Evolutionary conservation across 2,113 vertebrate species (phyloP).

Genomic region (Tachysurus fulvidraco): DNA sequence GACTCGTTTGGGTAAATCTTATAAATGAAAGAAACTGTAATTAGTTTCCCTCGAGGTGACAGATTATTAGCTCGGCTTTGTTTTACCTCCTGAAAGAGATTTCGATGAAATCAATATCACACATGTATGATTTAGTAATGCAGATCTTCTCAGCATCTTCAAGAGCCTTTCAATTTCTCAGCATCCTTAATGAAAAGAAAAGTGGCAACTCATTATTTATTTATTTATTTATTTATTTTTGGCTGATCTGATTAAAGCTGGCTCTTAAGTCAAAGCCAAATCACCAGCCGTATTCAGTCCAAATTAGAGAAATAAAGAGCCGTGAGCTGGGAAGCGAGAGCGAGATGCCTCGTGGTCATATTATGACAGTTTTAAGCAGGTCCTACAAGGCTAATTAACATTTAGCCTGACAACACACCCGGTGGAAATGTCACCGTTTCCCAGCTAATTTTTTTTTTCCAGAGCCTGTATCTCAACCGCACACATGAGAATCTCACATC

Average conservation of each 20-base stretch:
- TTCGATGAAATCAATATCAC: background rate
- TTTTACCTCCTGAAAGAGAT: background rate
- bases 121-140: background rate
- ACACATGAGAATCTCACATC: constrained; percentile 22
- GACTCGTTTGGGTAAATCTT: background rate
- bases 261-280: background rate
- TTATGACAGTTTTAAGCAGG: constrained; percentile 4
- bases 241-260: constrained; percentile 10
- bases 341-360: background rate
- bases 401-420: background rate
- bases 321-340: background rate
- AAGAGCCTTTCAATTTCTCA: background rate
- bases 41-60: background rate
- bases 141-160: background rate
- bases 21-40: background rate
- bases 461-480: background rate
- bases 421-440: constrained; percentile 41
- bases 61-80: background rate
- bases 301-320: background rate
- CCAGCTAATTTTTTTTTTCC: background rate
- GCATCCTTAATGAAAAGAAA: background rate
- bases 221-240: background rate
- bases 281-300: background rate
- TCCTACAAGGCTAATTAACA: constrained; percentile 38
- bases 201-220: background rate